A percentile compares a stretch with the other conserved stretches of the same genome.
These are phyloP conservation scores for Tetramorium bicarinatum DNA, from an alignment of 2,888 invertebrate species.

Conservation along the genomic window DNA sequence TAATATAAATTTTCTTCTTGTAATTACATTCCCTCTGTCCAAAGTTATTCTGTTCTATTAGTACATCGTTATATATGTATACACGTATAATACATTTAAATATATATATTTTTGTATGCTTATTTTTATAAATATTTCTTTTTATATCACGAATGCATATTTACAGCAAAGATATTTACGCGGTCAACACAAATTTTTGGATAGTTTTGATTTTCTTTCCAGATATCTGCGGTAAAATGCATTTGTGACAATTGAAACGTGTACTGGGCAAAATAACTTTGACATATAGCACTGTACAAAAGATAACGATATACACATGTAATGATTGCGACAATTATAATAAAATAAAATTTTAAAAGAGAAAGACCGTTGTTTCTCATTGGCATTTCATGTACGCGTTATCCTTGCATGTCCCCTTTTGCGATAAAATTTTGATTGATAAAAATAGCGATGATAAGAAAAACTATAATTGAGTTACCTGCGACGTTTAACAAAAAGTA, in stretches of 20 bases:
- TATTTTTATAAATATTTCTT: slow-evolving; percentile 17
- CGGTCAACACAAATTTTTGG: not conserved
- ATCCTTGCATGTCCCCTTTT: not conserved
- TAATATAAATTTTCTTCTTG: slow-evolving; percentile 2
- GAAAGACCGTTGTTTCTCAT: not conserved
- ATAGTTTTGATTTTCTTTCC: not conserved
- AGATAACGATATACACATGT: not conserved
- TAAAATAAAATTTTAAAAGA: slow-evolving; percentile 20
- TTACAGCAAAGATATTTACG: slow-evolving; percentile 1
- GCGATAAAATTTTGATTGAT: too few species aligned
- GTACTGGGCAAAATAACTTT: slow-evolving; percentile 43
- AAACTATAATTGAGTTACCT: not conserved
- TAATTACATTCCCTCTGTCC: not conserved
- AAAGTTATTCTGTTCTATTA: slow-evolving; percentile 34
- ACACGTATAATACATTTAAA: not conserved
- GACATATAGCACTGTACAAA: slow-evolving; percentile 29
- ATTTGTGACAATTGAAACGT: slow-evolving; percentile 16
- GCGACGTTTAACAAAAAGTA: not conserved
- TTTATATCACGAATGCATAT: slow-evolving; percentile 23
- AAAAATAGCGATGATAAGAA: not conserved
- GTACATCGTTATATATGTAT: slow-evolving; percentile 7
- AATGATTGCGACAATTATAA: slow-evolving; percentile 32
- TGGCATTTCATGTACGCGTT: not conserved
- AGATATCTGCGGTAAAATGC: slow-evolving; percentile 15
- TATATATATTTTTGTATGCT: slow-evolving; percentile 10